A percentile compares a stretch with the other conserved stretches of the same genome.
These are phyloP conservation scores for Threskiornis aethiopicus DNA, from an alignment of 2,797 vertebrate genomes.

Conservation along the genomic window DNA sequence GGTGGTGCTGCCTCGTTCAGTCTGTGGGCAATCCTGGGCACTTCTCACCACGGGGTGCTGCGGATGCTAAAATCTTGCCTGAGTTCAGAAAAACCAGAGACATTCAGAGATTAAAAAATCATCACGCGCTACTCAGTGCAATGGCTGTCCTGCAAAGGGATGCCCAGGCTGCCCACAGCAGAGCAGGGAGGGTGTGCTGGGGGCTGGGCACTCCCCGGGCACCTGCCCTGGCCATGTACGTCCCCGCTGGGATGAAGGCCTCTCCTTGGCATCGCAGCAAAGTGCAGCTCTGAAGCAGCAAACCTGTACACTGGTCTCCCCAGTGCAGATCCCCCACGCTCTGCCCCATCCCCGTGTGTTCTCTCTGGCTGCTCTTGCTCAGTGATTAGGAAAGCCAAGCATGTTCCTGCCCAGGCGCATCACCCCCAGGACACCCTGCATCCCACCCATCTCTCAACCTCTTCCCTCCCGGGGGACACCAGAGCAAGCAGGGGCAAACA, in stretches of 20 bases:
- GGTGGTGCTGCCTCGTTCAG: rapidly evolving
- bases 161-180: neutral
- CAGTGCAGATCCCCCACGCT: neutral
- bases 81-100: neutral
- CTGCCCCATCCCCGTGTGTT: rapidly evolving
- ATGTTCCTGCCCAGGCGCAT: neutral
- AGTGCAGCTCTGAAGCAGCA: neutral
- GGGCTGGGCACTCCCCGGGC: neutral
- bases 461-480: neutral
- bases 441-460: neutral
- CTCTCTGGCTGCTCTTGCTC: neutral
- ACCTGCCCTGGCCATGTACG: rapidly evolving
- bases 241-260: neutral
- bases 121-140: neutral
- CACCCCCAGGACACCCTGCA: neutral
- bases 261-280: rapidly evolving
- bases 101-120: neutral
- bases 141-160: neutral
- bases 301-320: neutral
- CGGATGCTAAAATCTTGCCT: neutral
- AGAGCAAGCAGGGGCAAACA: neutral
- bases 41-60: neutral
- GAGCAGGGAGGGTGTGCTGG: neutral
- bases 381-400: neutral
- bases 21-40: neutral